Evolutionary conservation across 2,888 invertebrate genomes (phyloP).

Genomic region (Phyto melanocephala): DNA sequence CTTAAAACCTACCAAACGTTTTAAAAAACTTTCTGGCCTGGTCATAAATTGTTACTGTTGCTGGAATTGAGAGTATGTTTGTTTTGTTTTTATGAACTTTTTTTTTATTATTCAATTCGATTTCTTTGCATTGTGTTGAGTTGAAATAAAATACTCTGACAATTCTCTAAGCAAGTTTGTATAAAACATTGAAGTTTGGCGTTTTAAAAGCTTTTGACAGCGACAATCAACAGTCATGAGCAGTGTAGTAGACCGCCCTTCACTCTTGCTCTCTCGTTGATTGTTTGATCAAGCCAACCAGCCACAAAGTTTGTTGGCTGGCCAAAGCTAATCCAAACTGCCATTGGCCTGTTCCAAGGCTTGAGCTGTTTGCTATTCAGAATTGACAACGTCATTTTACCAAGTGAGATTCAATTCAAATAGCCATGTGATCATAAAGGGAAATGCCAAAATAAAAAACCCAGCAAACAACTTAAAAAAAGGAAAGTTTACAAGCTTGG

Average conservation of each 20-base stretch:
- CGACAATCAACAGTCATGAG: constrained; percentile 66
- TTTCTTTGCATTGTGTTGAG: constrained; percentile 42
- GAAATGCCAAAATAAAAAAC: constrained; percentile 28
- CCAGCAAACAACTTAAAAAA: constrained; percentile 27
- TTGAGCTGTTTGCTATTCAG: constrained; percentile 48
- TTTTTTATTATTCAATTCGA: no score
- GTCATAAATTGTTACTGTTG: constrained; percentile 51
- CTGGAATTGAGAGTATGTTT: constrained; percentile 58
- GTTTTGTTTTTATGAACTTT: constrained; percentile 6
- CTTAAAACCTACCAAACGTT: constrained; percentile 20
- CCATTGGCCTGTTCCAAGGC: constrained; percentile 20
- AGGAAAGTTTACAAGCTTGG: not conserved
- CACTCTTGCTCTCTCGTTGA: constrained; percentile 14
- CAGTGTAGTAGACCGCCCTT: constrained; percentile 45
- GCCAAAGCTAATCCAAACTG: constrained; percentile 28
- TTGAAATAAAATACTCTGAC: constrained; percentile 54
- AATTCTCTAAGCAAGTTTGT: constrained; percentile 44
- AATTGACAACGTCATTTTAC: constrained; percentile 60
- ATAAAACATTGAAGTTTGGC: constrained; percentile 68
- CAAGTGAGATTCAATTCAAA: constrained; percentile 48
- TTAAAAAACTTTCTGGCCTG: constrained; percentile 36
- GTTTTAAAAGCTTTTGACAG: constrained; percentile 78
- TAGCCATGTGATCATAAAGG: constrained; percentile 44
- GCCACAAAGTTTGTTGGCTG: constrained; percentile 15
- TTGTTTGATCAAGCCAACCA: not conserved